These are phyloP conservation scores for Seriola rivoliana DNA, from an alignment of 2,113 vertebrate genomes.

Conservation along the genomic window DNA sequence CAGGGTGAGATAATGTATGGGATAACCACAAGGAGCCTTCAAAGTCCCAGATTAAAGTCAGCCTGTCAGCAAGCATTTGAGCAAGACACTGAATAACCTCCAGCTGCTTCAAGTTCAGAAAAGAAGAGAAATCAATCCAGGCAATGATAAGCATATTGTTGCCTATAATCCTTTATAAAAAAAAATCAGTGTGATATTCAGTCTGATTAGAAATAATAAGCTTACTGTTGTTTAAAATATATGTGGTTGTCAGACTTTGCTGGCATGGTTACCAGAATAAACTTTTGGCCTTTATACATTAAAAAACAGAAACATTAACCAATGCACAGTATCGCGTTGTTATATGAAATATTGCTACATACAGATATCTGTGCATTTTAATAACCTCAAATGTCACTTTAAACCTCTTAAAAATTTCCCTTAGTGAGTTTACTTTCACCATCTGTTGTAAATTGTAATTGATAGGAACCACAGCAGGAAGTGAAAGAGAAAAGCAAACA, in stretches of 20 bases:
- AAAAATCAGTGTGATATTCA: no score
- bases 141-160: neutral
- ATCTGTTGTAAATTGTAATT: neutral
- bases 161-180: no score
- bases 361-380: neutral
- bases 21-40: neutral
- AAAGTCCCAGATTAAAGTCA: neutral
- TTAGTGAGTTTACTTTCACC: neutral
- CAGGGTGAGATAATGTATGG: neutral
- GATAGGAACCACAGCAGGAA: conserved; percentile 28
- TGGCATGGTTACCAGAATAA: neutral
- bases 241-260: no score
- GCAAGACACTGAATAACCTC: neutral
- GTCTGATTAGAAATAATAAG: neutral
- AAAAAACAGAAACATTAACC: neutral
- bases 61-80: neutral
- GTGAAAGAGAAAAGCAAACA: conserved; percentile 18
- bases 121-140: neutral
- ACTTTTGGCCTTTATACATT: neutral
- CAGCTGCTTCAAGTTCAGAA: neutral
- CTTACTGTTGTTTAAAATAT: neutral
- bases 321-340: neutral
- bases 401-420: neutral
- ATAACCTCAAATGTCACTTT: neutral
- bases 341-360: neutral